Base-by-base conservation (phyloP, 2,113 vertebrate genomes). In the Epinephelus moara region DNA sequence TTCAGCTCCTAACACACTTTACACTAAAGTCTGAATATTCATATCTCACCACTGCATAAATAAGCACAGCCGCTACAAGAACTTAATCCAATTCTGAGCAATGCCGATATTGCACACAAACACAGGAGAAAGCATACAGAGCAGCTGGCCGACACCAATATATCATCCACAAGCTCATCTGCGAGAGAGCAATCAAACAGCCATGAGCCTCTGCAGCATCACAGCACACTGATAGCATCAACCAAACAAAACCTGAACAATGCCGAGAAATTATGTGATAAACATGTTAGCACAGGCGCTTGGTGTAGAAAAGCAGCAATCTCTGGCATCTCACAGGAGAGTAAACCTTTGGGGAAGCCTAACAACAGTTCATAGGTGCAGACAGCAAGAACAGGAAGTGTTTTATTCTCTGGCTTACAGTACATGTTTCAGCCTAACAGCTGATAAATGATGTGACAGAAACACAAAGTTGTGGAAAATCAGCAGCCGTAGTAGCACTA, bases 391-490 rank as follows among this genome's bases (percentile, higher is more conserved):
- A 15, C 71, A 64, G 53, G 40, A 81, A 52, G 56, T 69, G 30
- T 78, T 13, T 70, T 49, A 33, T 14, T 70, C 64, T 42, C 9
- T 10, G 63, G 45, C 70, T 37, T 56, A 8, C 4, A 62, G 71
- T 62, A 63, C 70, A 15, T n/a, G 59, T 78, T 67, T 27, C 13
- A 76, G 40, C 30, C 42, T 18, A 55, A 57, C 66, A 45, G 61
- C 86, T 59, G 79, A 88, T 79, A 18, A 75, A 37, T 37, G 62
- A 61, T 66, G 73, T 30, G 69, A 53, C 17, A 13, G 40, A 64
- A 75, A 78, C 62, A 72, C 52, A 66, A 83, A 19, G 23, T 27
- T 52, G 19, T 53, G 47, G 37, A 74, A 67, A 61, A 68, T 3
- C 62, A 25, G 70, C 66, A 18, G 33, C 57, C 2, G 5, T 33